These are phyloP conservation scores for Tapera naevia DNA, from an alignment of 2,797 vertebrate genomes.

Conservation along the genomic window DNA sequence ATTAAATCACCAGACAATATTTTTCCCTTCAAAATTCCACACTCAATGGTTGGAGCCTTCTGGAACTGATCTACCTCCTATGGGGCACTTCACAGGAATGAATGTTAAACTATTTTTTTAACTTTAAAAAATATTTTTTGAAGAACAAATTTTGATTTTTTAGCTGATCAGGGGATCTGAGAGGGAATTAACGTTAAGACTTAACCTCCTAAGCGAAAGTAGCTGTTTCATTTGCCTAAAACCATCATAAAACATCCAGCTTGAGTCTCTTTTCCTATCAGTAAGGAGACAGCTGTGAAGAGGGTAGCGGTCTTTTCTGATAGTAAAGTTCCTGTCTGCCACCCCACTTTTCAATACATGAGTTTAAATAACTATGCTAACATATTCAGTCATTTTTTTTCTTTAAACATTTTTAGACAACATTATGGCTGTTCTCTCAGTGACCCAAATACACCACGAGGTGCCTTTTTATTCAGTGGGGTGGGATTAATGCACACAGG, in stretches of 20 bases:
- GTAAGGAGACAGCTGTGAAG: neutral
- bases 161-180: neutral
- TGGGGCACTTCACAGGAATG: neutral
- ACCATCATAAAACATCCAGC: neutral
- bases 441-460: neutral
- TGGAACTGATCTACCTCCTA: neutral
- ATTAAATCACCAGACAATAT: neutral
- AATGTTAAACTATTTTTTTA: neutral
- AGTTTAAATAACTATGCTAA: neutral
- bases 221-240: neutral
- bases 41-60: neutral
- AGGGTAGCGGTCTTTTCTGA: neutral
- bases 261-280: neutral
- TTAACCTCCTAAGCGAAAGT: neutral
- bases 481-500: neutral
- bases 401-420: neutral
- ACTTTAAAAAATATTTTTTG: neutral
- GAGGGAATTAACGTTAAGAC: neutral
- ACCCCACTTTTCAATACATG: neutral
- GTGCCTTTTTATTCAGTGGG: neutral
- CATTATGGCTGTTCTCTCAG: neutral
- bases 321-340: neutral
- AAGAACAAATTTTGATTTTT: neutral
- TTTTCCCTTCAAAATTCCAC: neutral
- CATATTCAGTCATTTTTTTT: neutral